phyloP scores from a whole-genome alignment of 1,140 invertebrate species.

The Eupristina koningsbergeri region DNA sequence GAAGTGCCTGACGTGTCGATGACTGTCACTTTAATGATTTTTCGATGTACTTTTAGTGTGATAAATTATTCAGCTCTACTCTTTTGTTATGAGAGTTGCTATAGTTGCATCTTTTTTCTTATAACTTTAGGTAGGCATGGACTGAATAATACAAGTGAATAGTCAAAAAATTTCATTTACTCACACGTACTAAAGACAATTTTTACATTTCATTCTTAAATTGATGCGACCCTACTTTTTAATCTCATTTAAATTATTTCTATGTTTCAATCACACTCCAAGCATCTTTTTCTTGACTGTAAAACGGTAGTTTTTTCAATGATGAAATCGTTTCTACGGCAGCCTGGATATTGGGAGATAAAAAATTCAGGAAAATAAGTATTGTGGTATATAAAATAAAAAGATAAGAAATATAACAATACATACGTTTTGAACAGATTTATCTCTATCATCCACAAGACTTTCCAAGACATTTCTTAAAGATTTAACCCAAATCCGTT shows the following conservation, averaged over 20 bases:
- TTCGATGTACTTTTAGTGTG: too few species aligned
- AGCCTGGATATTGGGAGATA: conserved; percentile 17
- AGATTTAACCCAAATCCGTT: conserved; percentile 77
- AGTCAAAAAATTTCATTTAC: neutral
- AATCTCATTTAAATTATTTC: neutral
- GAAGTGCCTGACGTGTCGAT: too few species aligned
- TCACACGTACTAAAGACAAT: too few species aligned
- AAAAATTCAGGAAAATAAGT: neutral
- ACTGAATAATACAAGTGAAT: neutral
- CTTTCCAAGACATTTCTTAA: conserved; percentile 67
- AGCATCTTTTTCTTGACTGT: conserved; percentile 31
- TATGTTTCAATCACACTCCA: conserved; percentile 12
- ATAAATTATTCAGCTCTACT: too few species aligned
- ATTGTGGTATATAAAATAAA: conserved; percentile 1
- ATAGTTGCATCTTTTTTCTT: too few species aligned
- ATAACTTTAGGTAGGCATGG: too few species aligned
- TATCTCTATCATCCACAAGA: conserved; percentile 71
- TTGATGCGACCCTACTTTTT: too few species aligned
- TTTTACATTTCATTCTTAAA: neutral
- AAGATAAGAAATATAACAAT: conserved; percentile 5
- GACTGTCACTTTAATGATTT: too few species aligned
- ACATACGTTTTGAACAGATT: conserved; percentile 72
- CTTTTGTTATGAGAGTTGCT: too few species aligned
- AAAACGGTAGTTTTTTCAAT: conserved; percentile 42
- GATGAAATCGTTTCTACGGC: conserved; percentile 10